Conservation (phyloP, 2,888 invertebrate genomes). For the Cyclophora punctaria region DNA sequence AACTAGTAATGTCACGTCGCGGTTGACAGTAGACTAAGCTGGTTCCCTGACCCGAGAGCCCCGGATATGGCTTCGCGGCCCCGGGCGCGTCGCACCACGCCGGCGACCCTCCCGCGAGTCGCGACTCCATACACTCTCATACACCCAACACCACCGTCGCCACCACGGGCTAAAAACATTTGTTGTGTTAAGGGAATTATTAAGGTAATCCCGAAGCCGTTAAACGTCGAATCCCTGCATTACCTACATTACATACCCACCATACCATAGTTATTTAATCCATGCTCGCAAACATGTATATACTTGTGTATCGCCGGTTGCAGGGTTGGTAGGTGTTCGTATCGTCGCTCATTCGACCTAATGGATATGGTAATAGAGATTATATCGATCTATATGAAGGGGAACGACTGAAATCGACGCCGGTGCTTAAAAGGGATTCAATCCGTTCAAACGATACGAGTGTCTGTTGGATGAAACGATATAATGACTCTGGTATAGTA, state of each 20-base stretch:
- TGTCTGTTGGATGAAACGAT: constrained; percentile 44
- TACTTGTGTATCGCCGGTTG: constrained; percentile 32
- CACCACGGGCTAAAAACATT: constrained; percentile 59
- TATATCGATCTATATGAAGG: constrained; percentile 38
- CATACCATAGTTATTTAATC: constrained; percentile 68
- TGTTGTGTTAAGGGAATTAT: constrained; percentile 66
- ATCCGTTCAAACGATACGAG: constrained; percentile 50
- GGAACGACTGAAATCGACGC: constrained; percentile 44
- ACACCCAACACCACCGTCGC: constrained; percentile 22
- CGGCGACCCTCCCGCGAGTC: neutral
- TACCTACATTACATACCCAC: constrained; percentile 67
- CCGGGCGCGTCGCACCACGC: constrained; percentile 36
- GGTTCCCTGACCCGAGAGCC: constrained; percentile 44
- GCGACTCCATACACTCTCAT: constrained; percentile 16
- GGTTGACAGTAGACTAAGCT: constrained; percentile 47
- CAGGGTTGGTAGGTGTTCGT: constrained; percentile 26
- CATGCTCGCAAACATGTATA: constrained; percentile 53
- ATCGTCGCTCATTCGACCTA: constrained; percentile 43
- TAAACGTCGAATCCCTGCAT: constrained; percentile 67
- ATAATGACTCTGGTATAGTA: constrained; percentile 41
- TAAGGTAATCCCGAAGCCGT: constrained; percentile 72
- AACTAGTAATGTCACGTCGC: constrained; percentile 42
- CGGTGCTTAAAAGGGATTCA: constrained; percentile 56
- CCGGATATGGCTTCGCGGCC: constrained; percentile 55
- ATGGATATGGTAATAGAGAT: constrained; percentile 47